Evolutionary conservation across 2,888 invertebrate species (phyloP).

Genomic region (Ditula angustiorana): DNA sequence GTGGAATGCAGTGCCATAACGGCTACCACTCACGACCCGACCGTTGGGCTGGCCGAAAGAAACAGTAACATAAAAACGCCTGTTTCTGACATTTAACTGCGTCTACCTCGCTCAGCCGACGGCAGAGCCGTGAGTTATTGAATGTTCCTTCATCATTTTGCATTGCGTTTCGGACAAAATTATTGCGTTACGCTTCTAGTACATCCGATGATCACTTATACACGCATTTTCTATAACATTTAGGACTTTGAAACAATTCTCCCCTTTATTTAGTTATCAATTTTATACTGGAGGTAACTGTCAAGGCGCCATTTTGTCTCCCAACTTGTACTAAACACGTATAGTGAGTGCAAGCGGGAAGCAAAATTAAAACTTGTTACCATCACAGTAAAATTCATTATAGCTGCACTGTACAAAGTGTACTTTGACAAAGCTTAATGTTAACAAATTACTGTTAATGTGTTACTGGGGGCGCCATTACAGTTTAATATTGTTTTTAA

Average conservation of each 20-base stretch:
- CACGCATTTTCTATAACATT: slow-evolving; percentile 45
- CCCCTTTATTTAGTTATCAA: slow-evolving; percentile 24
- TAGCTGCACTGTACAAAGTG: not conserved
- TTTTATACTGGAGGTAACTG: not conserved
- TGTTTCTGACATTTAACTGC: not conserved
- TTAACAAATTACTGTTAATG: not conserved
- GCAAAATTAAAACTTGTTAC: not conserved
- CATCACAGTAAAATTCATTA: not conserved
- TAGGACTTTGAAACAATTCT: slow-evolving; percentile 53
- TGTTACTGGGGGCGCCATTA: not conserved
- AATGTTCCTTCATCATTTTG: slow-evolving; percentile 22
- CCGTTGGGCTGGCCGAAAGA: not conserved
- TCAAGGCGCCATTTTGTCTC: not conserved
- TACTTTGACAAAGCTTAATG: not conserved
- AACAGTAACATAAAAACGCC: not conserved
- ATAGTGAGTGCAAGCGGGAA: not conserved
- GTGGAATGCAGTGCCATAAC: slow-evolving; percentile 70
- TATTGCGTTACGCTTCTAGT: slow-evolving; percentile 16
- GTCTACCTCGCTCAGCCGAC: not conserved
- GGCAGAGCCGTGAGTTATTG: not conserved
- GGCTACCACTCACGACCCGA: slow-evolving; percentile 13
- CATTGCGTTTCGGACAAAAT: slow-evolving; percentile 19
- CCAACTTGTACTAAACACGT: not conserved
- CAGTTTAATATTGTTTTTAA: slow-evolving; percentile 13
- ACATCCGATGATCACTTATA: slow-evolving; percentile 36